A percentile compares a stretch with the other conserved stretches of the same genome.
Evolutionary conservation across 2,797 vertebrate genomes (phyloP).

Genomic region (Enteromius unitaeniatus): DNA sequence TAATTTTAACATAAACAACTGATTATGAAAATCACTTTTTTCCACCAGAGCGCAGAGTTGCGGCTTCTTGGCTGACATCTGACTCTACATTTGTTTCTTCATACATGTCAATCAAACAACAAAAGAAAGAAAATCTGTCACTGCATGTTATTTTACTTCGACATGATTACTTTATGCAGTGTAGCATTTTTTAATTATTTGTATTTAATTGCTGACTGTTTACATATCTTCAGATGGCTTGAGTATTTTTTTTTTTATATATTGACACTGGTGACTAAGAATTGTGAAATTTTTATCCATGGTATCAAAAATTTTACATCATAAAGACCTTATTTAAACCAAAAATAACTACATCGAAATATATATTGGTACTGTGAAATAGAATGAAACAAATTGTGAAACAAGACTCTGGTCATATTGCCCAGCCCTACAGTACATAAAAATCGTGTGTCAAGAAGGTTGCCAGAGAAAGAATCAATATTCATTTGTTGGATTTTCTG

Average conservation of each 20-base stretch:
- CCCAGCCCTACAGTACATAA: background rate
- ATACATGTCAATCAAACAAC: background rate
- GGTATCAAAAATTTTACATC: background rate
- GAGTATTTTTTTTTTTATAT: background rate
- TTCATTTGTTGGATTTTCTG: conserved; percentile 53
- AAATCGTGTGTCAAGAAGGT: background rate
- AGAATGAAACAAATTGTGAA: background rate
- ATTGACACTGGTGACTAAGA: background rate
- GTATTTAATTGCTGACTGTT: background rate
- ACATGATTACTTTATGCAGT: background rate
- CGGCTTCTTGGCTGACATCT: too few species aligned
- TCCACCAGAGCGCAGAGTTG: too few species aligned
- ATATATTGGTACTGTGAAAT: background rate
- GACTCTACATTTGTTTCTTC: background rate
- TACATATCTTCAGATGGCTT: background rate
- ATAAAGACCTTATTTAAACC: background rate
- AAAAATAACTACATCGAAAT: background rate
- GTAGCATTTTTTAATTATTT: background rate
- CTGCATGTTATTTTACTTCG: too few species aligned
- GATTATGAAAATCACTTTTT: too few species aligned
- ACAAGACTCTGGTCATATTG: background rate
- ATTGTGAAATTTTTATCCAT: background rate
- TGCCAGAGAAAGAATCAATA: conserved; percentile 48
- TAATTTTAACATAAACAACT: too few species aligned
- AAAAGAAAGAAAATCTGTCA: background rate